Conservation (phyloP, 2,113 vertebrate species). For the Cephalopterus ornatus region DNA sequence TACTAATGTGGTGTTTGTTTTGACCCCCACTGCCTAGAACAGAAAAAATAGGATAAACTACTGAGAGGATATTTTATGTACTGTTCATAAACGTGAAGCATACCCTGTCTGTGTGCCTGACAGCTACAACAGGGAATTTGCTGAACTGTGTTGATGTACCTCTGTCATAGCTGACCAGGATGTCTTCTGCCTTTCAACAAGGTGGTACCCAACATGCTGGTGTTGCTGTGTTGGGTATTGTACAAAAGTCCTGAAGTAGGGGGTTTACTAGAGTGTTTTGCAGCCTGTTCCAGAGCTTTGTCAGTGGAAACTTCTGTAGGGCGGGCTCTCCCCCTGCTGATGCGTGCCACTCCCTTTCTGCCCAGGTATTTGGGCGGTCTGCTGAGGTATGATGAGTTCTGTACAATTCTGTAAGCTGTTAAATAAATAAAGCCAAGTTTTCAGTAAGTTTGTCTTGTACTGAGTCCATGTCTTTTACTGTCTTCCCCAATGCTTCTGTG, state of each 20-base stretch:
- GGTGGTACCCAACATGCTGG: fast-evolving
- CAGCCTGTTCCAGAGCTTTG: not conserved
- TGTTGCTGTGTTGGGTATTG: not conserved
- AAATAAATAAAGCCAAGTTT: not conserved
- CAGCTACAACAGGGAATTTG: not conserved
- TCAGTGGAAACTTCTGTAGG: not conserved
- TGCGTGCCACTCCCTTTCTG: not conserved
- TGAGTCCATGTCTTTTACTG: fast-evolving
- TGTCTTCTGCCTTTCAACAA: not conserved
- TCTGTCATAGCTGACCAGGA: not conserved
- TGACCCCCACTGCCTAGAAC: not conserved
- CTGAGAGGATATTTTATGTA: fast-evolving
- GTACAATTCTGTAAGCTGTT: not conserved
- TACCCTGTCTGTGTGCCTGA: not conserved
- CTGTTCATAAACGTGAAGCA: not conserved
- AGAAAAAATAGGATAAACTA: not conserved
- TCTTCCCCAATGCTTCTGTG: not conserved
- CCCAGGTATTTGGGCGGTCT: fast-evolving
- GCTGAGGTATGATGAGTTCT: not conserved
- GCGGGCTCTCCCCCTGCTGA: not conserved
- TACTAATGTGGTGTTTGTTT: not conserved
- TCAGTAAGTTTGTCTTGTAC: not conserved
- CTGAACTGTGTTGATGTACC: fast-evolving
- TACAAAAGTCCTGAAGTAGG: not conserved
- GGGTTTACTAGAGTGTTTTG: not conserved